Percentiles rank a stretch among this genome's conserved stretches.
Evolutionary conservation across 1,140 invertebrate genomes (phyloP).

Genomic region (Chironomus striatipennis): DNA sequence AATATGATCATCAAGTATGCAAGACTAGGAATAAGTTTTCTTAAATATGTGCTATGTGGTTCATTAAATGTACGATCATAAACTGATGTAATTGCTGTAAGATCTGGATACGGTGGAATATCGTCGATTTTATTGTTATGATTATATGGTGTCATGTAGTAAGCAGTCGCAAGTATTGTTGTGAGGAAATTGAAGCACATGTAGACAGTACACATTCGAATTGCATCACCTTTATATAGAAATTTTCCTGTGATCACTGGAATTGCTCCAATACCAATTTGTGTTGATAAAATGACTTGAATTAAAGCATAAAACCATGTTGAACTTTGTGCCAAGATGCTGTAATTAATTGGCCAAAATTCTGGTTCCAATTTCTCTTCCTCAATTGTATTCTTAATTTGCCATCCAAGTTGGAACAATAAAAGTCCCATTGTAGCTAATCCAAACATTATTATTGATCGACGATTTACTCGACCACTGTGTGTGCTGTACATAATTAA

Average conservation of each 20-base stretch:
- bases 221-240: slow-evolving; percentile 39
- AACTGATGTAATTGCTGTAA: slow-evolving; percentile 37
- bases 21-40: slow-evolving; percentile 33
- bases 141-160: slow-evolving; percentile 40
- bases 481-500: slow-evolving; percentile 32
- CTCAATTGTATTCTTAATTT: slow-evolving; percentile 35
- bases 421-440: slow-evolving; percentile 33
- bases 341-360: slow-evolving; percentile 33
- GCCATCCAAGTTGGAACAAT: slow-evolving; percentile 36
- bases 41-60: slow-evolving; percentile 26
- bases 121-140: slow-evolving; percentile 26
- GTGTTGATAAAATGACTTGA: slow-evolving; percentile 37
- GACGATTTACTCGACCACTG: slow-evolving; percentile 35
- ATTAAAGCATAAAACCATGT: slow-evolving; percentile 39
- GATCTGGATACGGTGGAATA: slow-evolving; percentile 33
- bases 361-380: slow-evolving; percentile 33
- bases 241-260: slow-evolving; percentile 40
- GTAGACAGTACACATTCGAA: slow-evolving; percentile 38
- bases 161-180: slow-evolving; percentile 37
- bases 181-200: slow-evolving; percentile 39
- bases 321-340: slow-evolving; percentile 32
- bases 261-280: slow-evolving; percentile 36
- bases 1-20: slow-evolving; percentile 35
- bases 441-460: slow-evolving; percentile 36
- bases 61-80: slow-evolving; percentile 34